Evolutionary conservation across 1,140 invertebrate genomes (phyloP).

Genomic region (Brachionus plicatilis): DNA sequence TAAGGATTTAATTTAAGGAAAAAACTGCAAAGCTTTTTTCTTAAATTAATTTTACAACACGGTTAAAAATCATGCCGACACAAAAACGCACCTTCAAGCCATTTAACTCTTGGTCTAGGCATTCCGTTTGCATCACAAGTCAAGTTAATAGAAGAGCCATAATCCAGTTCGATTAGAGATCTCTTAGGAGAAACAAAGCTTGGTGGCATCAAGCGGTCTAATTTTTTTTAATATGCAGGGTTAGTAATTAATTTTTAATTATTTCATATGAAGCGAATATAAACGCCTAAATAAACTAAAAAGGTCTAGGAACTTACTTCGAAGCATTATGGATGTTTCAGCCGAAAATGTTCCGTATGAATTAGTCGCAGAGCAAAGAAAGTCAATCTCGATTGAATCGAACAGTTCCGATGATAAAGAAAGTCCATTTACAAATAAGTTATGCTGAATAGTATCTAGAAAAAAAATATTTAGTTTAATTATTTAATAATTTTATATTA

Average conservation of each 20-base stretch:
- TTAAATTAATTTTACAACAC: slow-evolving; percentile 6
- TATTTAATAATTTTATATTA: not conserved
- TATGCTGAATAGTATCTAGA: not conserved
- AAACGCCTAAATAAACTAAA: not conserved
- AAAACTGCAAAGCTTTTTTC: not conserved
- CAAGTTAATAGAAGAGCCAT: slow-evolving; percentile 2
- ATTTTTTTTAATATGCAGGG: not conserved
- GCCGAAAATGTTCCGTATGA: not conserved
- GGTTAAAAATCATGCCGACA: slow-evolving; percentile 1
- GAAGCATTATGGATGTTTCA: slow-evolving; percentile 25
- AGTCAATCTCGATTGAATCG: slow-evolving; percentile 24
- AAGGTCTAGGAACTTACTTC: not conserved
- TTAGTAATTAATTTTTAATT: not conserved
- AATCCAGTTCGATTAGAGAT: slow-evolving; percentile 30
- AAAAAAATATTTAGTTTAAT: not conserved
- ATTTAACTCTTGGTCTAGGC: slow-evolving; percentile 39
- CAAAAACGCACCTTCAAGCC: slow-evolving; percentile 36
- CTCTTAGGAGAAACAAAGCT: slow-evolving; percentile 18
- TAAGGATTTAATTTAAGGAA: not conserved
- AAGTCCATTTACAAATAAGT: not conserved
- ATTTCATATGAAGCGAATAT: not conserved
- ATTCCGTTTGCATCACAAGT: slow-evolving; percentile 38
- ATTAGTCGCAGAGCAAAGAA: slow-evolving; percentile 14
- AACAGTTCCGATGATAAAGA: not conserved
- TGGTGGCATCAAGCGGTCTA: slow-evolving; percentile 39